Evolutionary conservation across 2,888 invertebrate species (phyloP).

Genomic region (Stenichneumon culpator): DNA sequence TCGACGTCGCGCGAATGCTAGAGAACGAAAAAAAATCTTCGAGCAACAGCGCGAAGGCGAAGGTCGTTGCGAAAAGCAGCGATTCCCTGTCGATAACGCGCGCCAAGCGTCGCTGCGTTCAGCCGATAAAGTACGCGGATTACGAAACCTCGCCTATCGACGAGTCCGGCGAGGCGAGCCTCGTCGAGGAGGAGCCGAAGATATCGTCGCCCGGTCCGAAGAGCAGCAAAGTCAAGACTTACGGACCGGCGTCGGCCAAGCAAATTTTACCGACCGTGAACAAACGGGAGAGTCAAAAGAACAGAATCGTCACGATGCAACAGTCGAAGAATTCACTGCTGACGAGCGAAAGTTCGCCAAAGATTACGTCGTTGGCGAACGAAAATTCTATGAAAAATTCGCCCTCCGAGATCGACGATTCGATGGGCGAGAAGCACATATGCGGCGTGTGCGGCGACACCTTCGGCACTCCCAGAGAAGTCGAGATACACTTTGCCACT

Average conservation of each 20-base stretch:
- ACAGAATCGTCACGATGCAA: neutral
- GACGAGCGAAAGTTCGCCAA: neutral
- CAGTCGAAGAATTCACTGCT: neutral
- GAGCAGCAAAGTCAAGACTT: slow-evolving; percentile 50
- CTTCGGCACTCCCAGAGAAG: slow-evolving; percentile 75
- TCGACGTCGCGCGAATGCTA: slow-evolving; percentile 63
- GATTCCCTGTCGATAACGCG: slow-evolving; percentile 27
- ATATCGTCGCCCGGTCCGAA: slow-evolving; percentile 2
- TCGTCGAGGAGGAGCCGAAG: slow-evolving; percentile 12
- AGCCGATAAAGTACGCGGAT: slow-evolving; percentile 76
- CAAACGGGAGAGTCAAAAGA: neutral
- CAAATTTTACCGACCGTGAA: neutral
- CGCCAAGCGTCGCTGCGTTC: slow-evolving; percentile 74
- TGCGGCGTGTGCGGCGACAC: slow-evolving; percentile 79
- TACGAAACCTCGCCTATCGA: slow-evolving; percentile 74
- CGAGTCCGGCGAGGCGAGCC: slow-evolving; percentile 26
- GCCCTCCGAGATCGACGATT: neutral
- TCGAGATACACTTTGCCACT: slow-evolving; percentile 76
- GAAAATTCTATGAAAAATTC: neutral
- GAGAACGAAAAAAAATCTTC: neutral
- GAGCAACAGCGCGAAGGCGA: slow-evolving; percentile 4
- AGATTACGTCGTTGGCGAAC: neutral
- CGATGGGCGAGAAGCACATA: slow-evolving; percentile 72
- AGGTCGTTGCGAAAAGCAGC: neutral
- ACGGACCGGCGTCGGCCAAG: slow-evolving; percentile 50